phyloP scores from a whole-genome alignment of 23 tunicate genomes.

The Diplosoma virens region DNA sequence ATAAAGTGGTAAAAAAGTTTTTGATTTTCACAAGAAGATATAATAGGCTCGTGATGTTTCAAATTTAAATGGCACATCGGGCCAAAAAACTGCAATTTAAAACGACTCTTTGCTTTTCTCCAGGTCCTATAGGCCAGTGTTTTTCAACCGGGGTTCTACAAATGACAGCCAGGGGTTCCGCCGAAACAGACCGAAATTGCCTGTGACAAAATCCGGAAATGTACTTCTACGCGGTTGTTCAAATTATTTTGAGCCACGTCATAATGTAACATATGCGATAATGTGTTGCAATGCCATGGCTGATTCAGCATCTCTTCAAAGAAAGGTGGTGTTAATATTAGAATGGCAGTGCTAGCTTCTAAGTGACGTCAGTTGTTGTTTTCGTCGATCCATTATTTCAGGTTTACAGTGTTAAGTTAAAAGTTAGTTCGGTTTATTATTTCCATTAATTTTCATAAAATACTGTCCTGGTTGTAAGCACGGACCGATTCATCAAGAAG shows the following conservation, averaged over 20 bases:
- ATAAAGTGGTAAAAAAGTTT: too few relatives aligned
- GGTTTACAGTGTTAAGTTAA: not conserved
- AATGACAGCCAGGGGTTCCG: not conserved
- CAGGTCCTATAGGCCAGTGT: not conserved
- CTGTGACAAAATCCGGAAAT: not conserved
- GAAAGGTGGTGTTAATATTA: not conserved
- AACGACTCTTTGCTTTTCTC: too few relatives aligned
- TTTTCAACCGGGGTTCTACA: not conserved
- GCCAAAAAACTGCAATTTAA: too few relatives aligned
- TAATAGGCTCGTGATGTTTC: too few relatives aligned
- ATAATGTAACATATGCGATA: not conserved
- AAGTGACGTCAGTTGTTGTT: not conserved
- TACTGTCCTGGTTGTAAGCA: not conserved
- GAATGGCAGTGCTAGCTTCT: not conserved
- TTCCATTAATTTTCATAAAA: not conserved
- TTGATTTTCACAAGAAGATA: too few relatives aligned
- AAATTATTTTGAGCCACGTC: not conserved
- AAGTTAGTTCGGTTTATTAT: not conserved
- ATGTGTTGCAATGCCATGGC: not conserved
- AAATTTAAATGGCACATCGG: too few relatives aligned
- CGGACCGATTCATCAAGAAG: not conserved
- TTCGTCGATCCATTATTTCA: not conserved
- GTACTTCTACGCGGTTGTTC: not conserved
- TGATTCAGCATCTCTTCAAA: not conserved
- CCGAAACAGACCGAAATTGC: not conserved